Conservation (phyloP, 2,797 vertebrate genomes). For the Tolypeutes matacus region DNA sequence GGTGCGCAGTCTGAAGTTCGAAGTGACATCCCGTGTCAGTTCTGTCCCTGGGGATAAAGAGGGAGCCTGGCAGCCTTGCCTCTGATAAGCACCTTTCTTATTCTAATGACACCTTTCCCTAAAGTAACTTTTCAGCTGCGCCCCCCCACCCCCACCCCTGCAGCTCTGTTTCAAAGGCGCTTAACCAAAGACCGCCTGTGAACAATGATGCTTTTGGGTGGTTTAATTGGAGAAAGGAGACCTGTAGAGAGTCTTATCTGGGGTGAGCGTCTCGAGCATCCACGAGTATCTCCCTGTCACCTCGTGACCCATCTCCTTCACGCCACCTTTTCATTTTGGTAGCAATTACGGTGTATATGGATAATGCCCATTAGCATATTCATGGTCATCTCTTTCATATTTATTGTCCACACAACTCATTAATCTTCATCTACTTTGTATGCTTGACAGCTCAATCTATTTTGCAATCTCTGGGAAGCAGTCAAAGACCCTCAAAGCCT, state of each 20-base stretch:
- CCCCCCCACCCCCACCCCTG: constrained; percentile 71
- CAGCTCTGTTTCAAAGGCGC: constrained; percentile 84
- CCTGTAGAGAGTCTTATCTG: constrained; percentile 90
- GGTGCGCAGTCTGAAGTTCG: background rate
- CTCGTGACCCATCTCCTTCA: constrained; percentile 90
- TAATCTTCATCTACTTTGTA: constrained; percentile 99
- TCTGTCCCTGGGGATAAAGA: constrained; percentile 34
- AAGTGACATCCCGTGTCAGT: constrained; percentile 42
- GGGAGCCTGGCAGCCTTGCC: constrained; percentile 65
- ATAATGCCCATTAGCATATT: constrained; percentile 99
- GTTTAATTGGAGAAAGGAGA: constrained; percentile 89
- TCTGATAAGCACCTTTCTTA: constrained; percentile 85
- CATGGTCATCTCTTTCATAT: constrained; percentile 98
- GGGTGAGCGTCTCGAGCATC: constrained; percentile 86
- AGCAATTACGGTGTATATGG: constrained; percentile 91
- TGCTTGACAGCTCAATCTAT: constrained; percentile 99
- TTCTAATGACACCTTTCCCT: constrained; percentile 83
- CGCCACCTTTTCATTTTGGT: constrained; percentile 92
- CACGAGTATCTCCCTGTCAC: constrained; percentile 90
- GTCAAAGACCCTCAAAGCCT: constrained; percentile 88
- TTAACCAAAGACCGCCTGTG: constrained; percentile 86
- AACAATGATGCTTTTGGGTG: constrained; percentile 86
- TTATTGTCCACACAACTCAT: constrained; percentile 98
- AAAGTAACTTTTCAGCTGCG: constrained; percentile 84
- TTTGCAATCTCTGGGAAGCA: constrained; percentile 95